Percentiles rank a stretch among this genome's conserved stretches.
These are phyloP conservation scores for Temnothorax unifasciatus DNA, from an alignment of 2,888 invertebrate species.

Conservation along the genomic window DNA sequence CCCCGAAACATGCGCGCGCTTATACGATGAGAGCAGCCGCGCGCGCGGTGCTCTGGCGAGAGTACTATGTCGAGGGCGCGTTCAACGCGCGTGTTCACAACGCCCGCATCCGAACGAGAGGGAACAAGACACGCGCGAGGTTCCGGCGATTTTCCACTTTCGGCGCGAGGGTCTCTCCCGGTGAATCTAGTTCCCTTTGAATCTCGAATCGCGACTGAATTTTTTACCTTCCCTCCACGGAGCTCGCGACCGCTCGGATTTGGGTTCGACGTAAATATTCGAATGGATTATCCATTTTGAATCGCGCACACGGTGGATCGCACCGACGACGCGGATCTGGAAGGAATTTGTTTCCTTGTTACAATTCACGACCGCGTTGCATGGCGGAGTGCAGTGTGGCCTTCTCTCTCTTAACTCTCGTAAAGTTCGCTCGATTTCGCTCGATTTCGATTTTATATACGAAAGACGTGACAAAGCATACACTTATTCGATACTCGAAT, in stretches of 20 bases:
- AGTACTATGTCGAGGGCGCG: slow-evolving; percentile 50
- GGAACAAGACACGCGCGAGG: background rate
- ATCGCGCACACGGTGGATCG: background rate
- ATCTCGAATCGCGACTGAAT: slow-evolving; percentile 43
- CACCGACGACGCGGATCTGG: background rate
- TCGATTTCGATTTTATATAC: background rate
- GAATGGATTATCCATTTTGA: slow-evolving; percentile 42
- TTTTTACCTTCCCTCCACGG: slow-evolving; percentile 27
- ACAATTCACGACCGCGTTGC: background rate
- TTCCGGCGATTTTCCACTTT: slow-evolving; percentile 53
- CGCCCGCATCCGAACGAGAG: slow-evolving; percentile 6
- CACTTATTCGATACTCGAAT: background rate
- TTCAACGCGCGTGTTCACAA: slow-evolving; percentile 23
- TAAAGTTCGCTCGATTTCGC: background rate
- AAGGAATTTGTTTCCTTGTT: slow-evolving; percentile 24
- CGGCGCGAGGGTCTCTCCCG: slow-evolving; percentile 17
- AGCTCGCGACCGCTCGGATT: slow-evolving; percentile 22
- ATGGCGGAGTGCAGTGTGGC: background rate
- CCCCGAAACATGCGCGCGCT: slow-evolving; percentile 68
- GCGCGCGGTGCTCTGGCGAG: background rate
- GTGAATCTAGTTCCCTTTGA: slow-evolving; percentile 6
- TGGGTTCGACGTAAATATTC: slow-evolving; percentile 35
- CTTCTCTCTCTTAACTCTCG: background rate
- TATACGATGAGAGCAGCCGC: slow-evolving; percentile 46
- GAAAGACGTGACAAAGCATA: background rate